These are phyloP conservation scores for Aspidapion aeneum DNA, from an alignment of 2,888 invertebrate genomes.

Conservation along the genomic window DNA sequence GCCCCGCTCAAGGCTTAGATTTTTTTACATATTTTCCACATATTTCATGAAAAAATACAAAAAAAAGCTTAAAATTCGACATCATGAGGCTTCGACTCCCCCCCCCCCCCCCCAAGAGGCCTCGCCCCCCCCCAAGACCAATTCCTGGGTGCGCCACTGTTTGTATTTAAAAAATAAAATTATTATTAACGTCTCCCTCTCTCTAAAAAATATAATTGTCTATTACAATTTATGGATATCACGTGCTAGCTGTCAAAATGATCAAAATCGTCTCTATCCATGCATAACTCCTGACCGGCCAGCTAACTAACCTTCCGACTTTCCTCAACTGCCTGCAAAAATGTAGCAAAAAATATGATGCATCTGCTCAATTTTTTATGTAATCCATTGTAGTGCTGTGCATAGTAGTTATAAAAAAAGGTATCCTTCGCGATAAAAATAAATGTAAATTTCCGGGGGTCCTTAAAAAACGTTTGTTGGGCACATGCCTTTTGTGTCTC, in stretches of 20 bases:
- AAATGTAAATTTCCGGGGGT: not conserved
- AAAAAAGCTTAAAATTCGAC: too few relatives aligned
- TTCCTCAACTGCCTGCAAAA: not conserved
- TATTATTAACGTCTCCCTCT: too few relatives aligned
- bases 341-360: not conserved
- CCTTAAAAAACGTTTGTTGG: not conserved
- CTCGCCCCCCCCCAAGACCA: too few relatives aligned
- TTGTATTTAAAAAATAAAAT: too few relatives aligned
- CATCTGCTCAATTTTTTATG: not conserved
- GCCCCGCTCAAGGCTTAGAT: too few relatives aligned
- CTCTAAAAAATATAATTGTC: not conserved
- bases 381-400: not conserved
- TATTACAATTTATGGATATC: not conserved
- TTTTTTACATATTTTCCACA: too few relatives aligned
- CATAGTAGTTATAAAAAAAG: too few relatives aligned
- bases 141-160: too few relatives aligned
- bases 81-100: too few relatives aligned
- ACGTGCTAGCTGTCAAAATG: not conserved
- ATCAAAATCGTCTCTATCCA: not conserved
- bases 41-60: too few relatives aligned
- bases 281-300: not conserved
- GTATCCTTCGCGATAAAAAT: not conserved
- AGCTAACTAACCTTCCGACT: not conserved
- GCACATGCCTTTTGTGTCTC: not conserved
- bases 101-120: too few relatives aligned